Conservation (phyloP, 92 coral and sea anemone genomes). For the Siderastrea radians region DNA sequence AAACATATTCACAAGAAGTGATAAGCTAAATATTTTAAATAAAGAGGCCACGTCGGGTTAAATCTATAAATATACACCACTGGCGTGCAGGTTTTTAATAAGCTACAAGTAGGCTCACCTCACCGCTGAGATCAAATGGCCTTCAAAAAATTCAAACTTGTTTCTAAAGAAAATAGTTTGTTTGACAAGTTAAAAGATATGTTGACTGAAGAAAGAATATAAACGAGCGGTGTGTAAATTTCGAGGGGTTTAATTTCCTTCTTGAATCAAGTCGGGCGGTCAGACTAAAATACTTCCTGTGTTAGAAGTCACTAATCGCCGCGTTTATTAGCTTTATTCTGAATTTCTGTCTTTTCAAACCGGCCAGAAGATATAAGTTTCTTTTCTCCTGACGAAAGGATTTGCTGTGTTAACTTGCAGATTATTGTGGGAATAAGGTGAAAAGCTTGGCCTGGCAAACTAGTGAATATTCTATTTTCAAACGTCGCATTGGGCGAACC, state of each 20-base stretch:
- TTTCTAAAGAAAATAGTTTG: not conserved
- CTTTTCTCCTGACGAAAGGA: not conserved
- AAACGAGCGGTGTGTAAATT: not conserved
- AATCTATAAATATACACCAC: slow-evolving; percentile 2
- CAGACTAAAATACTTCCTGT: not conserved
- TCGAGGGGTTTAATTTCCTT: not conserved
- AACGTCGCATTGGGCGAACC: not conserved
- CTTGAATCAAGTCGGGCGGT: not conserved
- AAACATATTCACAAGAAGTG: not conserved
- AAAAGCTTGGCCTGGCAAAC: not conserved
- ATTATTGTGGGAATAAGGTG: not conserved
- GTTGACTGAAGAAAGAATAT: not conserved
- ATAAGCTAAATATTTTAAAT: not conserved
- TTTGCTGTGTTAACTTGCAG: not conserved
- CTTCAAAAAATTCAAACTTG: not conserved
- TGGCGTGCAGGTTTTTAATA: not conserved
- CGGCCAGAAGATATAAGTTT: not conserved
- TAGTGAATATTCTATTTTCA: not conserved
- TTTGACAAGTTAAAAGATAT: not conserved
- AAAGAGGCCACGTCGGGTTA: slow-evolving; percentile 15
- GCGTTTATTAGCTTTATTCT: not conserved
- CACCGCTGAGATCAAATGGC: not conserved
- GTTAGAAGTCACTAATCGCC: not conserved
- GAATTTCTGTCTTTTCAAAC: not conserved
- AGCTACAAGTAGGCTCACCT: not conserved